Evolutionary conservation across 2,113 vertebrate species (phyloP).

Genomic region (Micronisus gabar): DNA sequence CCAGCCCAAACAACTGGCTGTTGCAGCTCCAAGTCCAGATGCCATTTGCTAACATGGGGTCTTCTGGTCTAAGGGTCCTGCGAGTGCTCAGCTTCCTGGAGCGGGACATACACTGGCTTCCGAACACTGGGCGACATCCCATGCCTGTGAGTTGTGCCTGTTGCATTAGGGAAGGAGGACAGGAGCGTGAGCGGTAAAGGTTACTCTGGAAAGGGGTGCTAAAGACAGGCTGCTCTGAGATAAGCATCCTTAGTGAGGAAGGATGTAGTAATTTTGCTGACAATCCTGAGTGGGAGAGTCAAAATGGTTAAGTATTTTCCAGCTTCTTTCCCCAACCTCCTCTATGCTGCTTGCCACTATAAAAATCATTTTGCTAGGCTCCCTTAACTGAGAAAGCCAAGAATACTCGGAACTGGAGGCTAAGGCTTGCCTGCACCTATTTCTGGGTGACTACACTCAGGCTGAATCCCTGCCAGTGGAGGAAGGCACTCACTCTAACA

Average conservation of each 20-base stretch:
- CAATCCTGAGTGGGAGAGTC: background rate
- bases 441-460: background rate
- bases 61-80: background rate
- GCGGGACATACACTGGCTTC: accelerated
- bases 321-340: background rate
- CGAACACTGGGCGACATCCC: accelerated
- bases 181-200: background rate
- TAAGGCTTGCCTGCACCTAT: background rate
- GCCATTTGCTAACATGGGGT: background rate
- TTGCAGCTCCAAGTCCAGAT: background rate
- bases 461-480: background rate
- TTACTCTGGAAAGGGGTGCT: background rate
- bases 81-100: accelerated
- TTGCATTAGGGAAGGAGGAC: background rate
- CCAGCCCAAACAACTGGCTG: too few relatives aligned
- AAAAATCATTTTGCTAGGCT: too few relatives aligned
- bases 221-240: background rate
- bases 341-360: background rate
- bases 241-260: background rate
- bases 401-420: background rate
- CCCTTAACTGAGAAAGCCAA: background rate
- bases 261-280: background rate
- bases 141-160: background rate
- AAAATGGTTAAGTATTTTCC: background rate
- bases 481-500: background rate